A percentile compares a stretch with the other conserved stretches of the same genome.
phyloP scores from a whole-genome alignment of 2,888 invertebrate species.

The Zygothrica quintamaculata region DNA sequence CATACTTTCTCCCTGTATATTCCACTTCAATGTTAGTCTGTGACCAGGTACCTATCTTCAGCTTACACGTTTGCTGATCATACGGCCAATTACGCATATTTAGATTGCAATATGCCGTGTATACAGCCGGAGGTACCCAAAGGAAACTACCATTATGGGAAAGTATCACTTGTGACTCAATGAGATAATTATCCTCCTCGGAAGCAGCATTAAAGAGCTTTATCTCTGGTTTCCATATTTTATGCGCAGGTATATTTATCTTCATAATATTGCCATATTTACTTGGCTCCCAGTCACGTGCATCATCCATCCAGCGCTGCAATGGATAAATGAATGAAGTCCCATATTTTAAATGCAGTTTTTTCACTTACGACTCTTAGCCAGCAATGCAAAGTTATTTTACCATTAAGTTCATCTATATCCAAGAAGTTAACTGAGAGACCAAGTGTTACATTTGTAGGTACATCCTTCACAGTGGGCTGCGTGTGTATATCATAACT shows the following conservation, averaged over 20 bases:
- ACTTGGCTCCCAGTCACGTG: slow-evolving; percentile 89
- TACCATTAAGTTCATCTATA: slow-evolving; percentile 87
- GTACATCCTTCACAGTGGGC: slow-evolving; percentile 75
- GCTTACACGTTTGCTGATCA: slow-evolving; percentile 88
- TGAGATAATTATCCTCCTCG: slow-evolving; percentile 86
- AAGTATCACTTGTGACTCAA: slow-evolving; percentile 56
- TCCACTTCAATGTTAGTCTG: slow-evolving; percentile 86
- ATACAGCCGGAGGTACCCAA: slow-evolving; percentile 89
- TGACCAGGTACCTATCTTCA: slow-evolving; percentile 91
- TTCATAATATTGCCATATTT: slow-evolving; percentile 88
- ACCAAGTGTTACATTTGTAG: slow-evolving; percentile 83
- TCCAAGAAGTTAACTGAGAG: slow-evolving; percentile 88
- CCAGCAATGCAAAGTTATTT: slow-evolving; percentile 87
- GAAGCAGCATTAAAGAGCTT: slow-evolving; percentile 89
- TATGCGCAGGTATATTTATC: slow-evolving; percentile 88
- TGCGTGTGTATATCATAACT: slow-evolving; percentile 84
- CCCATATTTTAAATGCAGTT: too few relatives aligned
- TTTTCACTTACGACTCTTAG: slow-evolving; percentile 86
- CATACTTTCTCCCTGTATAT: slow-evolving; percentile 83
- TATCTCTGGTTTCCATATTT: slow-evolving; percentile 91
- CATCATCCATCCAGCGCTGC: slow-evolving; percentile 91
- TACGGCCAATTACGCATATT: slow-evolving; percentile 91
- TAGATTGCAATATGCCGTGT: slow-evolving; percentile 87
- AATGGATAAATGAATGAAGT: slow-evolving; percentile 6
- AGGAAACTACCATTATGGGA: slow-evolving; percentile 83